Base-by-base conservation (phyloP, 92 coral and sea anemone species). In the Isaurus tuberculatus region DNA sequence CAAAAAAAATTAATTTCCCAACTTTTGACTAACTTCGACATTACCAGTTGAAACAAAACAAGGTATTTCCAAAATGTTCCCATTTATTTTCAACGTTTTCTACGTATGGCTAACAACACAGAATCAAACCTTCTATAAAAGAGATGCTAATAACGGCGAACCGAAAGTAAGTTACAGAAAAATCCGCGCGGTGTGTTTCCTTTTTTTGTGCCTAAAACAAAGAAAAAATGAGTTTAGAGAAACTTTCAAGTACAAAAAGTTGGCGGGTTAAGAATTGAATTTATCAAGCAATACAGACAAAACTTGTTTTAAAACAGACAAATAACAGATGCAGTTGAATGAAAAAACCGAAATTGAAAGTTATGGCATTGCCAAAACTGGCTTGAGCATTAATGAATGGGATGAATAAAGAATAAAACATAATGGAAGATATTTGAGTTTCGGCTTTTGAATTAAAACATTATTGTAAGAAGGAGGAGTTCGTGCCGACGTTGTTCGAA, bases 151-250 rank as follows among this genome's bases (percentile, higher is more conserved):
- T 23, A 25, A 60, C 69, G 23, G 25, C 13, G 55, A 8, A 63
- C 14, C 19, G 25, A 63, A 23, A 71, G 32, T 28, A 4, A 71
- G 23, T 42, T 31, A 49, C 77, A 4, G 58, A 22, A 28, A 71
- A 23, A 1, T 71, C 78, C 60, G 33, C 55, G 25, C 55, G 78
- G 55, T 22, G n/a, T 31, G 58, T n/a, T 71, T 28, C 42, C 57
- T 63, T 63, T 63, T 71, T 63, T 63, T 71, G 55, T 71, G 55
- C 78, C 78, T 71, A 48, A 71, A 42, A 69, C 46, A 11, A 26
- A 25, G 31, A 40, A 70, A 36, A 11, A 23, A 48, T 19, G 0
- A 5, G 17, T n/a, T 71, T 71, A 71, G 55, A 43, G n/a, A 4
- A 15, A 5, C 2, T 13, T 63, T 27, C 19, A 63, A 15, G 27